Conservation (phyloP, 2,113 vertebrate species). For the Varanus salvator region DNA sequence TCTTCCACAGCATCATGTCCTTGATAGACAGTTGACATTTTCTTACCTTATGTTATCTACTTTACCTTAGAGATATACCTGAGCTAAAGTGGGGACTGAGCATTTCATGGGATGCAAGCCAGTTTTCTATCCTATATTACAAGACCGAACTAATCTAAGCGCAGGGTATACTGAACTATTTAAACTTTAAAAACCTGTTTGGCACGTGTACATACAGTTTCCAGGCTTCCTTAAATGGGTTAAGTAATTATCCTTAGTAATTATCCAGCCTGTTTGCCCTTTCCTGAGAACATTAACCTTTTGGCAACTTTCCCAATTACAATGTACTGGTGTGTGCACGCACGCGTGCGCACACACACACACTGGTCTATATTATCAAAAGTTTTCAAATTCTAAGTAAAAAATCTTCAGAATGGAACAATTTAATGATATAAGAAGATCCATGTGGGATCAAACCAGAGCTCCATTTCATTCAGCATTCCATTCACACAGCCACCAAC, state of each 20-base stretch:
- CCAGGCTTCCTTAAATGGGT: not conserved
- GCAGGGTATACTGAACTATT: not conserved
- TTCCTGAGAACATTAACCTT: not conserved
- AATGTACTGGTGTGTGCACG: not conserved
- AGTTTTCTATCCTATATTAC: not conserved
- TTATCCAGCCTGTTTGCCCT: not conserved
- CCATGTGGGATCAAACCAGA: no score
- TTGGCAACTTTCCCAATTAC: not conserved
- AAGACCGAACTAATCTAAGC: not conserved
- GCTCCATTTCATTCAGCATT: no score
- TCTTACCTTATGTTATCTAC: not conserved
- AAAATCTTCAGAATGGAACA: not conserved
- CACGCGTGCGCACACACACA: no score
- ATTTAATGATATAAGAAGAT: not conserved
- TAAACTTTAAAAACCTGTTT: not conserved
- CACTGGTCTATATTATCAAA: not conserved
- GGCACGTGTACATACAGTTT: not conserved
- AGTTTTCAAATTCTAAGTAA: not conserved
- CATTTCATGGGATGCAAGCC: not conserved
- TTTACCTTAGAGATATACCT: not conserved
- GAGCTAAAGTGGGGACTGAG: not conserved
- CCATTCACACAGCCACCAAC: no score
- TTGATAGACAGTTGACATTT: slow-evolving; percentile 20
- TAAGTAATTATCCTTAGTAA: not conserved
- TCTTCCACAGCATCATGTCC: not conserved